Percentiles rank a stretch among this genome's conserved stretches.
phyloP scores from a whole-genome alignment of 1,140 invertebrate genomes.

The Euwallacea similis region DNA sequence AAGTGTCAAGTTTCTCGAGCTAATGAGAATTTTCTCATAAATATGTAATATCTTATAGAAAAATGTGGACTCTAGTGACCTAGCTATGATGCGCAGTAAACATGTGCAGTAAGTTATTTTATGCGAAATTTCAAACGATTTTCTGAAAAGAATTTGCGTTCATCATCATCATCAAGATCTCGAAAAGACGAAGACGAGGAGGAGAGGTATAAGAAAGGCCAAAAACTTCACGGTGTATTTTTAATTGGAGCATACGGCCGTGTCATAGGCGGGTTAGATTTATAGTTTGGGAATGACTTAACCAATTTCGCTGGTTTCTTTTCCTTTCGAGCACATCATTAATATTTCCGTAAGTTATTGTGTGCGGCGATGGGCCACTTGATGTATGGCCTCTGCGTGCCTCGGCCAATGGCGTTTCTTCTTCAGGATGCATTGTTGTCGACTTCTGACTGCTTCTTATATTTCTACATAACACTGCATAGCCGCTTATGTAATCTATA shows the following conservation, averaged over 20 bases:
- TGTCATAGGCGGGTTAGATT: conserved; percentile 34
- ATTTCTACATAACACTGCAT: no score
- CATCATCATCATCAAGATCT: neutral
- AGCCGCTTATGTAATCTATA: no score
- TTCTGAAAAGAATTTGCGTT: neutral
- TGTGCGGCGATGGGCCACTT: conserved; percentile 30
- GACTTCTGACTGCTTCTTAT: no score
- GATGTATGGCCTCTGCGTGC: conserved; percentile 26
- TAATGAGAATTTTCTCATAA: no score
- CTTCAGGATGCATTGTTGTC: neutral
- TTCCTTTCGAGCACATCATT: conserved; percentile 35
- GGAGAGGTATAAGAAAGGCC: conserved; percentile 6
- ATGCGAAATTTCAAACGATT: neutral
- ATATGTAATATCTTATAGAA: no score
- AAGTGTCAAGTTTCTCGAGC: no score
- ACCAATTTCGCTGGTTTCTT: conserved; percentile 37
- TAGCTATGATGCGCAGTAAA: no score
- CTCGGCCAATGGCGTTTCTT: conserved; percentile 17
- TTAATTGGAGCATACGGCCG: conserved; percentile 37
- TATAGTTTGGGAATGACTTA: conserved; percentile 34
- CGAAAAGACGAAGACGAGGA: conserved; percentile 11
- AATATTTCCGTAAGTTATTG: conserved; percentile 34
- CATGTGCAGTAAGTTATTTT: no score
- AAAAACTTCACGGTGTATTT: conserved; percentile 32
- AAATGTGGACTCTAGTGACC: no score